Conservation (phyloP, 2,113 vertebrate species). For the Anguilla japonica region DNA sequence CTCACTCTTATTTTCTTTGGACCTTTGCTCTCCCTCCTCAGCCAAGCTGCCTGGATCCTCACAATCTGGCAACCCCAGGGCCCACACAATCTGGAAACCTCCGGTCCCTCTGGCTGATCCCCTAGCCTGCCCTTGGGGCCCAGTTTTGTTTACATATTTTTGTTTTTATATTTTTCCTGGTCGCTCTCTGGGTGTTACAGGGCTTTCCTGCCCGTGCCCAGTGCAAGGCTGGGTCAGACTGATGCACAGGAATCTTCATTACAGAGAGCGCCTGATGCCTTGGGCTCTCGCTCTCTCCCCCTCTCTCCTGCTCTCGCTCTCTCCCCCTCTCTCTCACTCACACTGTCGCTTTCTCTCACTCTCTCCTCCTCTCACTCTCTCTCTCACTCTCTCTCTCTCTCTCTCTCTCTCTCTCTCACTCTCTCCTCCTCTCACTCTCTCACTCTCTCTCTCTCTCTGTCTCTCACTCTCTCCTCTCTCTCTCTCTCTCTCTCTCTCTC, state of each 20-base stretch:
- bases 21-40: slow-evolving; percentile 8
- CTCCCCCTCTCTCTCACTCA: no score
- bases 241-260: background rate
- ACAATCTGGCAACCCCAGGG: background rate
- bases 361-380: no score
- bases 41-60: slow-evolving; percentile 7
- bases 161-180: slow-evolving; percentile 4
- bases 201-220: background rate
- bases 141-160: background rate
- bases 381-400: background rate
- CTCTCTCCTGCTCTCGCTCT: no score
- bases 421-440: background rate
- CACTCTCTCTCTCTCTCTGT: no score
- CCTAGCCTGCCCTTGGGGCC: background rate
- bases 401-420: slow-evolving; percentile 2
- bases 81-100: background rate
- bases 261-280: background rate
- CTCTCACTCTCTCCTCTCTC: background rate
- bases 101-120: background rate
- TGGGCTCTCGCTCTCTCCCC: background rate
- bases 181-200: background rate
- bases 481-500: slow-evolving; percentile 2
- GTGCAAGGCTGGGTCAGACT: background rate
- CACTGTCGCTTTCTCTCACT: no score
- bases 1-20: slow-evolving; percentile 26